These are phyloP conservation scores for Lacanobia oleracea DNA, from an alignment of 2,888 invertebrate genomes.

Conservation along the genomic window DNA sequence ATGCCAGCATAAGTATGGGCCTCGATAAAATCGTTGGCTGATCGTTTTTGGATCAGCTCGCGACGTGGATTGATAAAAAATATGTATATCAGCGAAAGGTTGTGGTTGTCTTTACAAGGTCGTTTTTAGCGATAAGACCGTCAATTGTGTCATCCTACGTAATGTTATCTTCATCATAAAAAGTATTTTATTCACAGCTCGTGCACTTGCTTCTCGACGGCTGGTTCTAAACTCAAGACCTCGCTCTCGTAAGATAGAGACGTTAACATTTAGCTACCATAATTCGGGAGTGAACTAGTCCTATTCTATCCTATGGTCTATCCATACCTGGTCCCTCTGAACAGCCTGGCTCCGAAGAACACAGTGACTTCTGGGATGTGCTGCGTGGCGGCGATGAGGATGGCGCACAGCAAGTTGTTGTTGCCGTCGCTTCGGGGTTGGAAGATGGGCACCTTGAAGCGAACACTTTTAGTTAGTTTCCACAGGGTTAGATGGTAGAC, in stretches of 20 bases:
- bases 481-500: background rate
- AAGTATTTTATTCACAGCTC: too few relatives aligned
- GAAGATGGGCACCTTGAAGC: constrained; percentile 95
- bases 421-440: constrained; percentile 98
- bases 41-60: too few relatives aligned
- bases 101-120: too few relatives aligned
- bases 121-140: too few relatives aligned
- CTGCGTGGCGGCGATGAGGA: constrained; percentile 97
- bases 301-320: background rate
- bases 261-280: background rate
- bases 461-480: background rate
- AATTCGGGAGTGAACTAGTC: background rate
- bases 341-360: constrained; percentile 96
- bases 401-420: constrained; percentile 97
- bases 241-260: background rate
- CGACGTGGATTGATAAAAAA: too few relatives aligned
- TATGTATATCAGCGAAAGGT: too few relatives aligned
- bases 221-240: background rate
- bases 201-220: too few relatives aligned
- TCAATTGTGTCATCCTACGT: too few relatives aligned
- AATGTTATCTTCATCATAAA: too few relatives aligned
- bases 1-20: background rate
- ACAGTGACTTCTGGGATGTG: constrained; percentile 98
- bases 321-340: constrained; percentile 94
- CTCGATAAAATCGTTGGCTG: too few relatives aligned